phyloP scores from a whole-genome alignment of 1,140 invertebrate species.

The Delia radicum region DNA sequence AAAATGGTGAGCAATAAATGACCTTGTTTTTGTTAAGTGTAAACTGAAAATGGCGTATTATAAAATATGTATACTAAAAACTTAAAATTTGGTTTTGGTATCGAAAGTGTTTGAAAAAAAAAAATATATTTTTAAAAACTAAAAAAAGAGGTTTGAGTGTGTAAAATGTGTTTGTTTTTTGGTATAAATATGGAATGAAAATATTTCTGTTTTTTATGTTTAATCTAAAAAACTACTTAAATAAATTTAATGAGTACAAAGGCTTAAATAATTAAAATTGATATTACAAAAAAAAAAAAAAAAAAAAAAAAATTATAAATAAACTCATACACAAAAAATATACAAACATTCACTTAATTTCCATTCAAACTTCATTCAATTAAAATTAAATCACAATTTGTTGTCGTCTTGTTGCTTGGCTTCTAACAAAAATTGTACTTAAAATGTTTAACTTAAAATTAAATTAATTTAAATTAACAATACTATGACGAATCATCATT shows the following conservation, averaged over 20 bases:
- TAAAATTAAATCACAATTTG: constrained; percentile 21
- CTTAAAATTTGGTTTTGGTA: neutral
- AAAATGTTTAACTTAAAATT: neutral
- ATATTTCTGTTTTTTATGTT: neutral
- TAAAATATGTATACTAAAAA: too few relatives aligned
- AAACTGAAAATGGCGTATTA: neutral
- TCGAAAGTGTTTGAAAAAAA: neutral
- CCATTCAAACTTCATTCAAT: neutral
- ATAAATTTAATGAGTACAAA: neutral
- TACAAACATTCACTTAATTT: neutral
- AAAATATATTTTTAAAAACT: neutral
- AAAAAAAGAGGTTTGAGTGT: neutral
- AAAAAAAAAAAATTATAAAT: neutral
- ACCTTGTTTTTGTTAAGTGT: neutral
- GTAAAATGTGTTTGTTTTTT: neutral
- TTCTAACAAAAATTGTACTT: neutral
- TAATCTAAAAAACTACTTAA: neutral
- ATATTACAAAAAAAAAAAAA: too few relatives aligned
- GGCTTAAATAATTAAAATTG: too few relatives aligned
- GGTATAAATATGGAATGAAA: neutral
- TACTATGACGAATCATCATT: constrained; percentile 27
- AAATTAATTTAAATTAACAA: neutral
- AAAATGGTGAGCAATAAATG: too few relatives aligned
- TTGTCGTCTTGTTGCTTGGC: neutral
- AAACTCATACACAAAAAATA: neutral